These are phyloP conservation scores for Parauchenoglanis ngamensis DNA, from an alignment of 2,797 vertebrate genomes.

Conservation along the genomic window DNA sequence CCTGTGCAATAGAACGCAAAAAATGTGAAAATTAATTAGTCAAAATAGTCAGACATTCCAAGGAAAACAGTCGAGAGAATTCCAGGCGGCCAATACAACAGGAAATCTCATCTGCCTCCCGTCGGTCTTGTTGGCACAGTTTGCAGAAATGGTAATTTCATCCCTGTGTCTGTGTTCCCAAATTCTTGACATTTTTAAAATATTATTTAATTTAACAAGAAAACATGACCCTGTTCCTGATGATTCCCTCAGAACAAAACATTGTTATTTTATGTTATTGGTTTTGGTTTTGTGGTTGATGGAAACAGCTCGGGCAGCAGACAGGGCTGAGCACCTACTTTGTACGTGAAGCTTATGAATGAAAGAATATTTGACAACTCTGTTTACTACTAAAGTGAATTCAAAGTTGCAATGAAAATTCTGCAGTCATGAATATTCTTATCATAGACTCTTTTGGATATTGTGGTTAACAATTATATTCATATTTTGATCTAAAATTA, in stretches of 20 bases:
- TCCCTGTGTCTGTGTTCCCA: constrained; percentile 79
- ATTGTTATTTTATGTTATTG: constrained; percentile 59
- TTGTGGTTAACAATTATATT: background rate
- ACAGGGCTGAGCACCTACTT: constrained; percentile 50
- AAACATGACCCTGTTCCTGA: constrained; percentile 71
- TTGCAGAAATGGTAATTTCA: constrained; percentile 82
- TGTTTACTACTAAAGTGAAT: constrained; percentile 33
- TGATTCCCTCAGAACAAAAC: constrained; percentile 58
- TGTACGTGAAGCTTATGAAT: constrained; percentile 56
- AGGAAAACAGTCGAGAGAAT: constrained; percentile 74
- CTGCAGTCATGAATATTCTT: constrained; percentile 14
- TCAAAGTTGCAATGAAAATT: constrained; percentile 27
- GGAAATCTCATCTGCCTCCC: constrained; percentile 79
- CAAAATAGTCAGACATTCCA: constrained; percentile 69
- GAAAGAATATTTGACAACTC: constrained; percentile 41
- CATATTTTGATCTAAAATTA: background rate
- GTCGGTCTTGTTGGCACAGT: constrained; percentile 79
- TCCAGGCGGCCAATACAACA: constrained; percentile 75
- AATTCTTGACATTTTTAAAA: constrained; percentile 83
- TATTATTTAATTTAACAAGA: constrained; percentile 76
- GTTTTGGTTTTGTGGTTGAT: constrained; percentile 51
- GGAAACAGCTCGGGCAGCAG: constrained; percentile 44
- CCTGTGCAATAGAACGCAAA: constrained; percentile 76
- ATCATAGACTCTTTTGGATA: background rate
- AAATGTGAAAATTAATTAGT: constrained; percentile 75